Evolutionary conservation across 2,113 vertebrate genomes (phyloP).

Genomic region (Zosterops pallidus): DNA sequence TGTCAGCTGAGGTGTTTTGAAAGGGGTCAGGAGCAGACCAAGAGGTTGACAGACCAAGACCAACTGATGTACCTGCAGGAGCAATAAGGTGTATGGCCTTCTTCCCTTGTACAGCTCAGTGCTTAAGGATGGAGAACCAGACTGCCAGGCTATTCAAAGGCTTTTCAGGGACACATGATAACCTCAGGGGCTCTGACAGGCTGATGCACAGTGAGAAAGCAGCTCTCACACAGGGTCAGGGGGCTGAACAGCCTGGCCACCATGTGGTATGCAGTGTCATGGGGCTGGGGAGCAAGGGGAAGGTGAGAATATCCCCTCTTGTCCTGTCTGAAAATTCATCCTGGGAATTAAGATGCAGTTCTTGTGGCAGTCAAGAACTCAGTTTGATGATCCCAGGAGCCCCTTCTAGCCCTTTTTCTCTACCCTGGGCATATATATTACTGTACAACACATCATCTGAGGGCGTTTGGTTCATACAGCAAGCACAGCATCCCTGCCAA

Average conservation of each 20-base stretch:
- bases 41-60: neutral
- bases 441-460: neutral
- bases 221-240: rapidly evolving
- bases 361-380: neutral
- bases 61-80: neutral
- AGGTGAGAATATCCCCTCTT: neutral
- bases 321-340: neutral
- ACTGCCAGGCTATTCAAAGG: neutral
- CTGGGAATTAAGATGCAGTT: neutral
- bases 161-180: neutral
- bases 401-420: neutral
- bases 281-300: neutral
- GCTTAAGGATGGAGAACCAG: neutral
- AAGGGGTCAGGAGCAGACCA: neutral
- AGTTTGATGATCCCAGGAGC: neutral
- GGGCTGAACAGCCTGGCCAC: neutral
- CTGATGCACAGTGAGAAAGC: neutral
- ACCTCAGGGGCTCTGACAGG: neutral
- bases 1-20: neutral
- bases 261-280: rapidly evolving
- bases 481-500: neutral
- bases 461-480: neutral
- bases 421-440: neutral
- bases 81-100: neutral
- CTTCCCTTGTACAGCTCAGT: neutral